These are phyloP conservation scores for Gadopsis bispinosus DNA, from an alignment of 2,797 vertebrate genomes.

Conservation along the genomic window DNA sequence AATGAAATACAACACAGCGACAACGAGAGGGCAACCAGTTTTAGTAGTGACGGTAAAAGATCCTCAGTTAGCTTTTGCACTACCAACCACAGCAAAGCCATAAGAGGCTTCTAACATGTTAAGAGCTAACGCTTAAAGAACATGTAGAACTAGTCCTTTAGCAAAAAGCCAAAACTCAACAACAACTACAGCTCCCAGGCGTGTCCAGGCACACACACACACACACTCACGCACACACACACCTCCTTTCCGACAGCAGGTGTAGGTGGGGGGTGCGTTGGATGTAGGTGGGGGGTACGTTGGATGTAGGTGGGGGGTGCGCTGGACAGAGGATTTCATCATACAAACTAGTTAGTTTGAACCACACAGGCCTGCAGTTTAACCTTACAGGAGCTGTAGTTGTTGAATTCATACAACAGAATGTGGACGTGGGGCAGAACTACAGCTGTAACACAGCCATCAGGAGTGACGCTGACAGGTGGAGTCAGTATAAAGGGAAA, in stretches of 20 bases:
- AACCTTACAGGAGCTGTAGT: neutral
- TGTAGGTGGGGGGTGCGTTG: too few relatives aligned
- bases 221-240: neutral
- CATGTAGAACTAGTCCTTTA: neutral
- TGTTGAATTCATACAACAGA: neutral
- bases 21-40: neutral
- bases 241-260: too few relatives aligned
- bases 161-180: neutral
- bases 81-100: slow-evolving; percentile 11
- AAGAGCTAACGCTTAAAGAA: neutral
- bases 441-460: neutral
- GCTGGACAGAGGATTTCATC: too few relatives aligned
- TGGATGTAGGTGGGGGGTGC: too few relatives aligned
- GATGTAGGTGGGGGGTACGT: too few relatives aligned
- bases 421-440: neutral
- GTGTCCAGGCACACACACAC: neutral
- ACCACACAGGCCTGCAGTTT: neutral
- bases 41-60: slow-evolving; percentile 1
- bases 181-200: slow-evolving; percentile 12
- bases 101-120: neutral
- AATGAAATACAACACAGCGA: slow-evolving; percentile 24
- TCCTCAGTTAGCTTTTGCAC: slow-evolving; percentile 6
- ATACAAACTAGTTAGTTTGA: too few relatives aligned
- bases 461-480: neutral
- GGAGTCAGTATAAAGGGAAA: neutral